Percentiles rank a stretch among this genome's conserved stretches.
These are phyloP conservation scores for Aplocera efformata DNA, from an alignment of 2,888 invertebrate genomes.

Conservation along the genomic window DNA sequence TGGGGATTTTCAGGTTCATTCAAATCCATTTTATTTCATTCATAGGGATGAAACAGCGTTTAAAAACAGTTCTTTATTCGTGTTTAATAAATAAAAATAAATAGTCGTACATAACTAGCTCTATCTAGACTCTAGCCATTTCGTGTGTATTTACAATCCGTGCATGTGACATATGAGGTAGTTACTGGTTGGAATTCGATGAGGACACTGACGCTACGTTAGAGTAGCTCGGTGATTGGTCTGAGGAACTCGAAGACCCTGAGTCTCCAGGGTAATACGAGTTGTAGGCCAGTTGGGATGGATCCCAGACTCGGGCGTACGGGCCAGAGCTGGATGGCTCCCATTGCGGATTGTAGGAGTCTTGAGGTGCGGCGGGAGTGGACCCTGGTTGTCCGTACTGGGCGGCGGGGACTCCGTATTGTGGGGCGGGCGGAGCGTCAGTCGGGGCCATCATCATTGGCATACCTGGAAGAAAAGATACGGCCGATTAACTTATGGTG, in stretches of 20 bases:
- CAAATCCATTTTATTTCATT: no score
- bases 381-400: conserved; percentile 73
- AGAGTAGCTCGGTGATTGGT: conserved; percentile 75
- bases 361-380: conserved; percentile 82
- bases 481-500: no score
- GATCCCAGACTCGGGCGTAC: conserved; percentile 89
- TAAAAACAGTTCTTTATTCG: conserved; percentile 63
- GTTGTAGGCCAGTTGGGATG: conserved; percentile 85
- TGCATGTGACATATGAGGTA: conserved; percentile 52
- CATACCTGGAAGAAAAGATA: conserved; percentile 77
- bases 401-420: conserved; percentile 86
- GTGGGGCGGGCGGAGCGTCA: conserved; percentile 80
- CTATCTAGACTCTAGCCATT: conserved; percentile 62
- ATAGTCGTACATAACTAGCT: conserved; percentile 64
- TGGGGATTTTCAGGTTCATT: no score
- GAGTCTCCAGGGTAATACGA: conserved; percentile 86
- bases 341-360: conserved; percentile 86
- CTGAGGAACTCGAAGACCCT: conserved; percentile 77
- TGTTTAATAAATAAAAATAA: conserved; percentile 75
- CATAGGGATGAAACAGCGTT: conserved; percentile 20
- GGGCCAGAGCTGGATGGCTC: conserved; percentile 87
- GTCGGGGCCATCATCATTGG: conserved; percentile 85
- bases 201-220: conserved; percentile 73
- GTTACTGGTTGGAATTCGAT: conserved; percentile 44
- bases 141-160: conserved; percentile 60